Percentiles rank a stretch among this genome's conserved stretches.
phyloP scores from a whole-genome alignment of 2,797 vertebrate genomes.

The Adrianichthys oophorus region DNA sequence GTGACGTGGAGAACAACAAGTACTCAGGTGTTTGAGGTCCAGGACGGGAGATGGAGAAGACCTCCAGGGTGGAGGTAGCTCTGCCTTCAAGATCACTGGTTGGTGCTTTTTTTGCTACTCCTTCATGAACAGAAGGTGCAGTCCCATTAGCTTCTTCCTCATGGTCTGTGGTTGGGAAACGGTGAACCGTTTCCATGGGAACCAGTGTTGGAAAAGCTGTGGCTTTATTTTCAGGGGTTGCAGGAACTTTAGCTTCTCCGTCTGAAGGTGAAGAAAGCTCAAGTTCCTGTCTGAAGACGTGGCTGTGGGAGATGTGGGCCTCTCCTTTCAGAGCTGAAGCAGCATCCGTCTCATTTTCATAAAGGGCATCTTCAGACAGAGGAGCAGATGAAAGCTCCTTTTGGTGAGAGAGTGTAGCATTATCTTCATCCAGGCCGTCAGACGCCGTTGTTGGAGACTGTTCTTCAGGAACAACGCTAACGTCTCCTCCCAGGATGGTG shows the following conservation, averaged over 20 bases:
- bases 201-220: not conserved
- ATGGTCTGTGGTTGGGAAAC: not conserved
- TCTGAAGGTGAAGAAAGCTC: not conserved
- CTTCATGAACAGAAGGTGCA: not conserved
- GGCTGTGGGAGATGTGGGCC: not conserved
- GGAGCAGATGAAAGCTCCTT: no score
- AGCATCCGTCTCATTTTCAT: slow-evolving; percentile 3
- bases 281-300: not conserved
- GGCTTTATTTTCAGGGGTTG: not conserved
- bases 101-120: not conserved
- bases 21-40: slow-evolving; percentile 57
- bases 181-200: not conserved
- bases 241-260: not conserved
- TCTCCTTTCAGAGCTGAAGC: not conserved
- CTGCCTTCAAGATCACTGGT: slow-evolving; percentile 5
- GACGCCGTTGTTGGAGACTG: not conserved
- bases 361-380: not conserved
- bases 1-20: slow-evolving; percentile 46
- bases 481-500: no score
- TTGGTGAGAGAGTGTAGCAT: no score
- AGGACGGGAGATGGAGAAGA: slow-evolving; percentile 53
- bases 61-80: slow-evolving; percentile 17
- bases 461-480: not conserved
- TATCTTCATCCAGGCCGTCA: not conserved
- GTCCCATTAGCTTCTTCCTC: not conserved